Conservation (phyloP, 2,888 invertebrate genomes). For the Neocrepidodera transversa region DNA sequence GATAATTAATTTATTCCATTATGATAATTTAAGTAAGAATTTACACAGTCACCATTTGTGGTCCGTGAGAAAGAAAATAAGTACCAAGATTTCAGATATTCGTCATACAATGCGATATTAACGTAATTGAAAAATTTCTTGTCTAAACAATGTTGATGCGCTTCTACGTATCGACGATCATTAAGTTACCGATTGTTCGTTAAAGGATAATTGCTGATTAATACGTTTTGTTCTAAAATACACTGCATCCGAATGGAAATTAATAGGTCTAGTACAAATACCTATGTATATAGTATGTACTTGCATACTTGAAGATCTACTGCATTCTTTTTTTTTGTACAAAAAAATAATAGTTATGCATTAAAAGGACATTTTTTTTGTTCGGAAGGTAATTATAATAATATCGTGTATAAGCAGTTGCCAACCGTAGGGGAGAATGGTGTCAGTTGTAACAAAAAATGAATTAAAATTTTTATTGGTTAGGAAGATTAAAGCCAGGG, state of each 20-base stretch:
- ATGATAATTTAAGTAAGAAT: too few relatives aligned
- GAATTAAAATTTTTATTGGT: too few relatives aligned
- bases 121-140: slow-evolving; percentile 23
- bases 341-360: too few relatives aligned
- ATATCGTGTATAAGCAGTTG: too few relatives aligned
- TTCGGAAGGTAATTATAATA: too few relatives aligned
- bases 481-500: too few relatives aligned
- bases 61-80: slow-evolving; percentile 21
- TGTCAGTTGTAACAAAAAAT: too few relatives aligned
- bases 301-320: not conserved
- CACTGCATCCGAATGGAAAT: slow-evolving; percentile 1
- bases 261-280: slow-evolving; percentile 1
- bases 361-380: too few relatives aligned
- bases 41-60: slow-evolving; percentile 16
- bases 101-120: slow-evolving; percentile 23
- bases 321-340: not conserved
- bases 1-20: too few relatives aligned
- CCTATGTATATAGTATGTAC: not conserved
- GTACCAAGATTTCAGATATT: slow-evolving; percentile 4
- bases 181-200: slow-evolving; percentile 2
- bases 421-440: too few relatives aligned
- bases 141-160: slow-evolving; percentile 11
- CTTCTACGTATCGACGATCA: slow-evolving; percentile 8
- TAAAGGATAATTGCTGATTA: slow-evolving; percentile 10
- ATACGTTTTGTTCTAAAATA: slow-evolving; percentile 14